Evolutionary conservation across 1,140 invertebrate species (phyloP).

Genomic region (Pseudomyrmex concolor): DNA sequence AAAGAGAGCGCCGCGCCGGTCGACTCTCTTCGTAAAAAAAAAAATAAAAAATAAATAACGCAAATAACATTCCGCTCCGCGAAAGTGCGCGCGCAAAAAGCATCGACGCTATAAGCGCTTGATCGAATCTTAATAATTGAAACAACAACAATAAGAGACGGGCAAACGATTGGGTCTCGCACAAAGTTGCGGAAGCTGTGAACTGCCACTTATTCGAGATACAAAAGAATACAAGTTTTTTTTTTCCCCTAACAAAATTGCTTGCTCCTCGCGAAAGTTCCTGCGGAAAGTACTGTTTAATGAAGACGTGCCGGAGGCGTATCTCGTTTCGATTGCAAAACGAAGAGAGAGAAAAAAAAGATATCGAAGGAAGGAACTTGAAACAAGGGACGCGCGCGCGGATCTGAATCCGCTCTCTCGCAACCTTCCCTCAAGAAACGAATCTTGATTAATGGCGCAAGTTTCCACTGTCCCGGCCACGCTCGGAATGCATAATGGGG

Average conservation of each 20-base stretch:
- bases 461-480: constrained; percentile 74
- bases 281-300: neutral
- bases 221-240: too few relatives aligned
- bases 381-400: constrained; percentile 44
- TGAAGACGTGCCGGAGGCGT: neutral
- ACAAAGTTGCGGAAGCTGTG: too few relatives aligned
- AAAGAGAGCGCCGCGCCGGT: constrained; percentile 1
- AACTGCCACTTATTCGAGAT: too few relatives aligned
- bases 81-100: constrained; percentile 12
- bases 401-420: constrained; percentile 61
- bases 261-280: neutral
- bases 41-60: constrained; percentile 35
- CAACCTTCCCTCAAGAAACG: constrained; percentile 69
- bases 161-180: too few relatives aligned
- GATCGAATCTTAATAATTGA: neutral
- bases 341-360: neutral
- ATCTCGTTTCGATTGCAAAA: constrained; percentile 35
- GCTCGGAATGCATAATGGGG: constrained; percentile 81
- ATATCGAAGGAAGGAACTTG: constrained; percentile 55
- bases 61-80: constrained; percentile 23
- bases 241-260: neutral
- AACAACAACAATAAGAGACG: too few relatives aligned
- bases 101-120: neutral
- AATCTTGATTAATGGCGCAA: constrained; percentile 84
- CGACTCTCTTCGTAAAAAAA: neutral